Evolutionary conservation across 2,888 invertebrate genomes (phyloP).

Genomic region (Crematogaster levior): DNA sequence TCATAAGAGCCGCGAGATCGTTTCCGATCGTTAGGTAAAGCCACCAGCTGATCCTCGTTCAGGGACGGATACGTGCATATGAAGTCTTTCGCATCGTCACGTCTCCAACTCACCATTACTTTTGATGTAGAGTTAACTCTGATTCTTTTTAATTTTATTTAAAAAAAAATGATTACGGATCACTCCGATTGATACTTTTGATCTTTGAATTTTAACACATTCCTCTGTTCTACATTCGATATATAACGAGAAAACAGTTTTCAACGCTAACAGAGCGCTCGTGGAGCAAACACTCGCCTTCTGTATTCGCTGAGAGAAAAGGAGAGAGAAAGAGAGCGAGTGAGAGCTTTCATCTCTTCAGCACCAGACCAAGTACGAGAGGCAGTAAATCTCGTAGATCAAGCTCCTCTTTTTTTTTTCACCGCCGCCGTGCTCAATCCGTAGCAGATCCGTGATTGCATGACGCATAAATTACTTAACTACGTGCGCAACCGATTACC

Average conservation of each 20-base stretch:
- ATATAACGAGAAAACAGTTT: conserved; percentile 7
- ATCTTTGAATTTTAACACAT: background rate
- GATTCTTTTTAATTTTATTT: background rate
- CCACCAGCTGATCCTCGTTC: conserved; percentile 58
- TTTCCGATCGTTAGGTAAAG: conserved; percentile 72
- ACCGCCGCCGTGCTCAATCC: conserved; percentile 59
- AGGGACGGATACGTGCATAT: conserved; percentile 40
- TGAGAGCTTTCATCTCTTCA: conserved; percentile 25
- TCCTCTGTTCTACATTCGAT: background rate
- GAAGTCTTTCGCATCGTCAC: background rate
- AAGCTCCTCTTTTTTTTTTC: conserved; percentile 59
- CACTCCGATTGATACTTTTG: background rate
- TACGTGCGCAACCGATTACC: conserved; percentile 66
- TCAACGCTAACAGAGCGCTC: background rate
- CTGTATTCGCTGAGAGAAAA: background rate
- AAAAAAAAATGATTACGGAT: background rate
- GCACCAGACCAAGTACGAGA: conserved; percentile 5
- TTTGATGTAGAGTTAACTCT: background rate
- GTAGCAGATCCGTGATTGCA: conserved; percentile 67
- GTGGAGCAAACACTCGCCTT: background rate
- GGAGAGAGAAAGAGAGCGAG: background rate
- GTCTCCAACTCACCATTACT: background rate
- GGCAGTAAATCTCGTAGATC: conserved; percentile 64
- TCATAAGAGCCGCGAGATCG: conserved; percentile 66
- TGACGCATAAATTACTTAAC: conserved; percentile 71